Evolutionary conservation across 2,797 vertebrate species (phyloP).

Genomic region (Manis javanica): DNA sequence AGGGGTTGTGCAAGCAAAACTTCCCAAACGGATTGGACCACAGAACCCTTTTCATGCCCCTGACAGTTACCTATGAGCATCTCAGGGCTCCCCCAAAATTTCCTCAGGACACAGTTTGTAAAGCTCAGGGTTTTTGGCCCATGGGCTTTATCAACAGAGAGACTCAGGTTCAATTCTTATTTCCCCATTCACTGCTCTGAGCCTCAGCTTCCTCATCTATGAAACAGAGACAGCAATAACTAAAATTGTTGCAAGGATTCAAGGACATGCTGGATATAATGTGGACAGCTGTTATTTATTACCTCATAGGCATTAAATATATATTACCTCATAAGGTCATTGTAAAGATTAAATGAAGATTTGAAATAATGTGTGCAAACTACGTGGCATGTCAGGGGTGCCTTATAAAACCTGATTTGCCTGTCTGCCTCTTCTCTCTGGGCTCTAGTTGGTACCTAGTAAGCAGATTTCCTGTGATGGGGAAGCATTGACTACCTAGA

Average conservation of each 20-base stretch:
- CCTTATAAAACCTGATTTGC: not conserved
- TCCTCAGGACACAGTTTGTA: not conserved
- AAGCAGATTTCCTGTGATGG: constrained; percentile 37
- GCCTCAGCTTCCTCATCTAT: not conserved
- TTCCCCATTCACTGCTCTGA: not conserved
- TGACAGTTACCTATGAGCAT: not conserved
- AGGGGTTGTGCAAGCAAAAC: not conserved
- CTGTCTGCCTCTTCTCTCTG: not conserved
- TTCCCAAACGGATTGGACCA: not conserved
- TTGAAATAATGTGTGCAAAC: not conserved
- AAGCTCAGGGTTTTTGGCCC: not conserved
- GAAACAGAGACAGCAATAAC: not conserved
- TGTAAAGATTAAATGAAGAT: constrained; percentile 13
- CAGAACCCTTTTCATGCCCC: not conserved
- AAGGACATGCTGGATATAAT: not conserved
- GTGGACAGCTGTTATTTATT: not conserved
- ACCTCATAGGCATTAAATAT: not conserved
- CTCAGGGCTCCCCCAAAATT: not conserved
- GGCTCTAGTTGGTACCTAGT: not conserved
- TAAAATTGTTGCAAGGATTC: not conserved
- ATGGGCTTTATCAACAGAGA: not conserved
- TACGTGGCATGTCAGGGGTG: not conserved
- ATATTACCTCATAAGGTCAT: constrained; percentile 45
- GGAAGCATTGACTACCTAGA: constrained; percentile 49
- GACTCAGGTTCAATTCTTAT: rapidly evolving